Evolutionary conservation across 2,113 vertebrate genomes (phyloP).

Genomic region (Piprites chloris): DNA sequence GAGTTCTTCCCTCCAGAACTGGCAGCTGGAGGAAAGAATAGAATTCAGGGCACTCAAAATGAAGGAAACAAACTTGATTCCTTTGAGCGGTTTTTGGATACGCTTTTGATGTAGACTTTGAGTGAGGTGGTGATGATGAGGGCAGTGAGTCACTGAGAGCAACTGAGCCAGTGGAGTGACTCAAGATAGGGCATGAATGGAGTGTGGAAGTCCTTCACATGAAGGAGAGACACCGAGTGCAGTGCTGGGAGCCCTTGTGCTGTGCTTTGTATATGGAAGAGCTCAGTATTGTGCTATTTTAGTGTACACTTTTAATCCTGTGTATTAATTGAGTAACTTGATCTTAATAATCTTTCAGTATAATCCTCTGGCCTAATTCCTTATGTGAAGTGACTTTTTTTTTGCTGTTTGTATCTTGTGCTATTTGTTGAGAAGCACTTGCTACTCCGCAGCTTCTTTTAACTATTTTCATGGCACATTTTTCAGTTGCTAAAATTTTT

Average conservation of each 20-base stretch:
- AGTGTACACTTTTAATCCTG: neutral
- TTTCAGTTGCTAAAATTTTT: neutral
- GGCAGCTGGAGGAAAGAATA: neutral
- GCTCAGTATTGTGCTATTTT: neutral
- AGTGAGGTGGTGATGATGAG: neutral
- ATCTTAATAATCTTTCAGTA: neutral
- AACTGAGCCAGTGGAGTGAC: neutral
- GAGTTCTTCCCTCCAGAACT: neutral
- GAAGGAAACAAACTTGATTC: neutral
- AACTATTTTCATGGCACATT: neutral
- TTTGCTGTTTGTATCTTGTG: neutral
- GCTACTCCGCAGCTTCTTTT: neutral
- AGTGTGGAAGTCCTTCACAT: fast-evolving
- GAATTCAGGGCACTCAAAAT: neutral
- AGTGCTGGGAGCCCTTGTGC: neutral
- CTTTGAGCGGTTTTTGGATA: neutral
- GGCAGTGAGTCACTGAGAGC: neutral
- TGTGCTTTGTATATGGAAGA: neutral
- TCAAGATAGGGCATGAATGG: neutral
- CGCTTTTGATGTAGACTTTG: neutral
- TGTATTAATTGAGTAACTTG: neutral
- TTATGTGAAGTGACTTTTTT: neutral
- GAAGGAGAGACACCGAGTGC: neutral
- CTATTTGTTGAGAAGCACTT: neutral
- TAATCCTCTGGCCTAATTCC: neutral